Evolutionary conservation across 2,797 vertebrate genomes (phyloP).

Genomic region (Eleutherodactylus coqui): DNA sequence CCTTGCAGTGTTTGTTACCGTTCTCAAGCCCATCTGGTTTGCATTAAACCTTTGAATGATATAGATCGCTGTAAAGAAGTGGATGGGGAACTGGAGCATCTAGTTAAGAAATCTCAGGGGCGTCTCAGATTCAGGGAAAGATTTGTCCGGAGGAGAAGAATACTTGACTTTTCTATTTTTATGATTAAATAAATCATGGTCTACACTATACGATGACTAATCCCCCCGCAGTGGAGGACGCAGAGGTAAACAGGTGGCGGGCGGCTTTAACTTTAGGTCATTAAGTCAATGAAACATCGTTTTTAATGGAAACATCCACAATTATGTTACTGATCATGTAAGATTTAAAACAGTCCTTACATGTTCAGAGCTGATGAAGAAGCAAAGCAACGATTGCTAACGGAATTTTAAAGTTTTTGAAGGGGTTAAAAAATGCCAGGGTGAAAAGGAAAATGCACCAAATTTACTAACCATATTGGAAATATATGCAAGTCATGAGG

Average conservation of each 20-base stretch:
- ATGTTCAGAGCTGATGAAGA: too few relatives aligned
- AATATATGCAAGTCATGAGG: too few relatives aligned
- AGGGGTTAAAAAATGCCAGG: too few relatives aligned
- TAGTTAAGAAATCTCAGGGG: slow-evolving; percentile 38
- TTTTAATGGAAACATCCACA: slow-evolving; percentile 1
- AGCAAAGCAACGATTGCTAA: too few relatives aligned
- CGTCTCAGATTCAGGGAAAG: not conserved
- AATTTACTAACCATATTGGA: too few relatives aligned
- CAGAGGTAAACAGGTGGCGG: slow-evolving; percentile 10
- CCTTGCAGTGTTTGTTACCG: slow-evolving; percentile 47
- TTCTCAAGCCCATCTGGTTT: slow-evolving; percentile 50
- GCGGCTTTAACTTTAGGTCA: not conserved
- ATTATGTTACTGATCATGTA: not conserved
- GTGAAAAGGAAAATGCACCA: too few relatives aligned
- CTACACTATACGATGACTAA: not conserved
- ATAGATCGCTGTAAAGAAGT: slow-evolving; percentile 41
- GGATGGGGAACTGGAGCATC: slow-evolving; percentile 46
- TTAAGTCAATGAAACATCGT: not conserved
- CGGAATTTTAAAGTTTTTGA: too few relatives aligned
- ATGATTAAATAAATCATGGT: slow-evolving; percentile 42
- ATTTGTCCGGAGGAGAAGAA: slow-evolving; percentile 23
- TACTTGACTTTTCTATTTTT: slow-evolving; percentile 48
- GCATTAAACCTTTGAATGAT: slow-evolving; percentile 50
- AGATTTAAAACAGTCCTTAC: too few relatives aligned
- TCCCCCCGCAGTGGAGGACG: not conserved